Evolutionary conservation across 2,113 vertebrate species (phyloP).

Genomic region (Lophius piscatorius): DNA sequence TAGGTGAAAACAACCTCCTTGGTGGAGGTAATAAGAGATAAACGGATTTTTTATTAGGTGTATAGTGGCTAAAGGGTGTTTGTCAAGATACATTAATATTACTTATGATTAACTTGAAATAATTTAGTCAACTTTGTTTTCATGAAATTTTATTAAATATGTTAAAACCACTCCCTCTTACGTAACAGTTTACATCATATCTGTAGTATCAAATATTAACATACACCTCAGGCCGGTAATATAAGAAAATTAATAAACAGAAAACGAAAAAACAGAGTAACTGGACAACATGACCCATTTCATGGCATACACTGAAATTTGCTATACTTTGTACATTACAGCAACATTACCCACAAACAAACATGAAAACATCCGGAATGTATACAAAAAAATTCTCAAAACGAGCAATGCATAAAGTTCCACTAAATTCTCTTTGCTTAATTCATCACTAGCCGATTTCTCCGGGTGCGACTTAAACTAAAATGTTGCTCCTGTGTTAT

Average conservation of each 20-base stretch:
- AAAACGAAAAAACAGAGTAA: conserved; percentile 4
- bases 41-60: no score
- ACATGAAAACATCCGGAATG: background rate
- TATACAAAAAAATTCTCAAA: conserved; percentile 34
- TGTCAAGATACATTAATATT: no score
- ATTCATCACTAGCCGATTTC: background rate
- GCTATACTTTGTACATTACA: background rate
- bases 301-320: conserved; percentile 15
- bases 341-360: conserved; percentile 37
- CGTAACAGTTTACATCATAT: conserved; percentile 41
- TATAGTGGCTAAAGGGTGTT: no score
- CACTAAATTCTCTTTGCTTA: conserved; percentile 44
- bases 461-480: background rate
- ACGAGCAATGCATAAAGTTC: background rate
- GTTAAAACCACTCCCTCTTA: conserved; percentile 68
- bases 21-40: background rate
- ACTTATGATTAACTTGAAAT: no score
- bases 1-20: no score
- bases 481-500: background rate
- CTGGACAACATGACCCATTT: conserved; percentile 19
- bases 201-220: conserved; percentile 59
- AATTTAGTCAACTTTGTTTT: background rate
- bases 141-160: conserved; percentile 46
- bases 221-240: conserved; percentile 25
- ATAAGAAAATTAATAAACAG: conserved; percentile 18